These are phyloP conservation scores for Pocillopora verrucosa DNA, from an alignment of 64 coral and sea anemone species.

Conservation along the genomic window DNA sequence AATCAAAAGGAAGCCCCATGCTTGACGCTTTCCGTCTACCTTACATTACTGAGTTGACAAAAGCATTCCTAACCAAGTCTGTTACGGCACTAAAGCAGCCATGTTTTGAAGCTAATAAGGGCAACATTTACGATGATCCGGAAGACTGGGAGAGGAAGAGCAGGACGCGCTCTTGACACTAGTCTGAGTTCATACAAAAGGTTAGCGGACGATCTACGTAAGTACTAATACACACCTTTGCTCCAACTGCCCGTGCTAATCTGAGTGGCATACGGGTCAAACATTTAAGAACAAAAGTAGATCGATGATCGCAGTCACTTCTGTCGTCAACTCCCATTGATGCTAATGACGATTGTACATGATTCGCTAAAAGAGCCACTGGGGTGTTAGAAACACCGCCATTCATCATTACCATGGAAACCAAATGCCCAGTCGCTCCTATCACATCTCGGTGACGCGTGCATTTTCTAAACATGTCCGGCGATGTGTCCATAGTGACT, in stretches of 20 bases:
- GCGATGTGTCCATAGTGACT: conserved; percentile 51
- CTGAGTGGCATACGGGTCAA: conserved; percentile 44
- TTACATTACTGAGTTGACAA: too few relatives aligned
- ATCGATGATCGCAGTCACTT: not conserved
- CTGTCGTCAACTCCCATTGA: not conserved
- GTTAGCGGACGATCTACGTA: too few relatives aligned
- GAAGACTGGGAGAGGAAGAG: too few relatives aligned
- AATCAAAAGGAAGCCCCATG: too few relatives aligned
- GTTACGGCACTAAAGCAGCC: too few relatives aligned
- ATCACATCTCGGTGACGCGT: conserved; percentile 36
- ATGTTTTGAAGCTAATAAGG: too few relatives aligned
- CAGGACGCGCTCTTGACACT: too few relatives aligned
- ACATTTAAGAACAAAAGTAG: conserved; percentile 67
- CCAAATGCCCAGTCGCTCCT: conserved; percentile 74
- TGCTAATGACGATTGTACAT: conserved; percentile 58
- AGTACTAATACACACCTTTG: conserved; percentile 8
- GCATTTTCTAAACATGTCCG: conserved; percentile 49
- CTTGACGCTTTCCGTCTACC: too few relatives aligned
- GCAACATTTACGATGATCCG: too few relatives aligned
- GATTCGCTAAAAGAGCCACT: conserved; percentile 72
- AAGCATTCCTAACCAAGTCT: too few relatives aligned
- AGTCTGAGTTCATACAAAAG: too few relatives aligned
- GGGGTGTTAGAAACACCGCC: conserved; percentile 77
- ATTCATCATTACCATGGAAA: conserved; percentile 80
- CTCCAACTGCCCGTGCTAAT: conserved; percentile 36